phyloP scores from a whole-genome alignment of 2,797 vertebrate species.

The Hypotaenidia okinawae region DNA sequence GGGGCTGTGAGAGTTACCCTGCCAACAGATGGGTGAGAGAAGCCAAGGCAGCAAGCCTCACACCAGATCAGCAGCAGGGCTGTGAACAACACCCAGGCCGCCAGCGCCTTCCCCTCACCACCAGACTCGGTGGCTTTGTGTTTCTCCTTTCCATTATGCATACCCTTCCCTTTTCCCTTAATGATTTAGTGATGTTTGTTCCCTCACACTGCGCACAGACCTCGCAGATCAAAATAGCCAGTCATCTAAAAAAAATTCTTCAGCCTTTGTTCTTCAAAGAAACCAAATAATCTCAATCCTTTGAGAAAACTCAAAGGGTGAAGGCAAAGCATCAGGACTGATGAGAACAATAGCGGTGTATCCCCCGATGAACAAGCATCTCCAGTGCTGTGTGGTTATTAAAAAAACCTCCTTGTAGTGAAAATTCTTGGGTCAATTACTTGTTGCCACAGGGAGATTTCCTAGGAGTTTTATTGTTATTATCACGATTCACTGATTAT shows the following conservation, averaged over 20 bases:
- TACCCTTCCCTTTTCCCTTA: slow-evolving; percentile 67
- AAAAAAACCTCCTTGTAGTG: slow-evolving; percentile 59
- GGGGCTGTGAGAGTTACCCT: not conserved
- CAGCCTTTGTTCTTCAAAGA: slow-evolving; percentile 76
- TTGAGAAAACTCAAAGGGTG: slow-evolving; percentile 76
- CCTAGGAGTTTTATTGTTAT: slow-evolving; percentile 57
- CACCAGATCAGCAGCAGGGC: not conserved
- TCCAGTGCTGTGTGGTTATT: slow-evolving; percentile 65
- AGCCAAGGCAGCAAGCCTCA: not conserved
- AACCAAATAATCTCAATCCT: slow-evolving; percentile 75
- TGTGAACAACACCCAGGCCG: not conserved
- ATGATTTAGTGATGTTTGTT: slow-evolving; percentile 78
- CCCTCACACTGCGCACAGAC: slow-evolving; percentile 71
- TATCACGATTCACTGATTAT: slow-evolving; percentile 37
- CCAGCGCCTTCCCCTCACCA: not conserved
- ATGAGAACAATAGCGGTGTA: slow-evolving; percentile 70
- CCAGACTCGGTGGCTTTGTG: slow-evolving; percentile 13
- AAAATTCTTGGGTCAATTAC: slow-evolving; percentile 75
- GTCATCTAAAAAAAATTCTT: slow-evolving; percentile 72
- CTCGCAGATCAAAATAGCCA: slow-evolving; percentile 77
- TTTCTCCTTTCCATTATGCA: slow-evolving; percentile 71
- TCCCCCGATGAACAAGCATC: slow-evolving; percentile 59
- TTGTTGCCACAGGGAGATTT: slow-evolving; percentile 72
- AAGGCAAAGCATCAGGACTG: slow-evolving; percentile 71
- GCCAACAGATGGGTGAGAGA: not conserved